Evolutionary conservation across 2,888 invertebrate genomes (phyloP).

Genomic region (Glyphotaelius pellucidus): DNA sequence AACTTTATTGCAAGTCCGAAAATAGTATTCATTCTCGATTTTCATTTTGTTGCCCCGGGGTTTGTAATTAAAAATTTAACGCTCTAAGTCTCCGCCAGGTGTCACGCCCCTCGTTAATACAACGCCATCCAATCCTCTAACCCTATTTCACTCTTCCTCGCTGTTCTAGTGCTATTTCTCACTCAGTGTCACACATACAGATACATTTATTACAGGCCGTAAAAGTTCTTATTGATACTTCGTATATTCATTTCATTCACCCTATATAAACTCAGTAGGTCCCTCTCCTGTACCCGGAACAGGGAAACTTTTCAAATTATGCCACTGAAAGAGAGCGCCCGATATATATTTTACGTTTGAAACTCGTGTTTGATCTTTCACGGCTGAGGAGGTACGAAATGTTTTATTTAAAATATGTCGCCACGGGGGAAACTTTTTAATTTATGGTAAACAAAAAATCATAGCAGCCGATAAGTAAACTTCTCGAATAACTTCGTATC

Average conservation of each 20-base stretch:
- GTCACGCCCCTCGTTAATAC: too few species aligned
- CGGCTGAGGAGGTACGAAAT: conserved; percentile 29
- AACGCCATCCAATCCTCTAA: too few species aligned
- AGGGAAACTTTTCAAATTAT: conserved; percentile 62
- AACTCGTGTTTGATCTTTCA: conserved; percentile 28
- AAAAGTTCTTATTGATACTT: background rate
- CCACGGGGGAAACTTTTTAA: conserved; percentile 2
- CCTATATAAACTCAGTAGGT: background rate
- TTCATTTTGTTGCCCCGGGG: too few species aligned
- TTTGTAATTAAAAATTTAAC: too few species aligned
- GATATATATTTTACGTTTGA: conserved; percentile 39
- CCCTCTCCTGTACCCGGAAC: background rate
- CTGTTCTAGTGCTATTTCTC: too few species aligned
- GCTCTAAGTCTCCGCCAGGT: too few species aligned
- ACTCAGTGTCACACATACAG: too few species aligned
- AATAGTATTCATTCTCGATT: too few species aligned
- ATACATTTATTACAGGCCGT: too few species aligned
- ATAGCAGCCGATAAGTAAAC: conserved; percentile 17
- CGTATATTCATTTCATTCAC: background rate
- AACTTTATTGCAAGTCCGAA: too few species aligned
- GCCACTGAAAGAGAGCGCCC: conserved; percentile 53
- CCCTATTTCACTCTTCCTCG: too few species aligned
- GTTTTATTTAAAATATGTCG: conserved; percentile 24
- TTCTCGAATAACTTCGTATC: background rate
- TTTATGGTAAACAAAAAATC: conserved; percentile 34